A percentile compares a stretch with the other conserved stretches of the same genome.
phyloP scores from a whole-genome alignment of 30 jellyfish, hydroid and myxozoan species.

The Euphysa ruthae region DNA sequence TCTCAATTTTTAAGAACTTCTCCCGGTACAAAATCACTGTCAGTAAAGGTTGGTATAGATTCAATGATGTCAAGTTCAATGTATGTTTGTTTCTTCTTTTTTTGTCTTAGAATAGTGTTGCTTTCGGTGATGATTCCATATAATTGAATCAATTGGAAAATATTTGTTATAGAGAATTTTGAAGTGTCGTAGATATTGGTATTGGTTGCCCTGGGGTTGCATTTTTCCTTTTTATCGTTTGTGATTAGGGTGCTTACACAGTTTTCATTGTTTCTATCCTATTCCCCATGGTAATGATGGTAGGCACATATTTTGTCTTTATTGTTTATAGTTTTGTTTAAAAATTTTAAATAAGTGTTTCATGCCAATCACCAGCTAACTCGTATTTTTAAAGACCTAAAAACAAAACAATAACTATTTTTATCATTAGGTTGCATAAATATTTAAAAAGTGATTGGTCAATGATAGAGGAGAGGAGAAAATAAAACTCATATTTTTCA shows the following conservation, averaged over 20 bases:
- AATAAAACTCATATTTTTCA: too few relatives aligned
- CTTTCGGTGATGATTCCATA: neutral
- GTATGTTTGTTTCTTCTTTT: neutral
- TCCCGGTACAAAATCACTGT: neutral
- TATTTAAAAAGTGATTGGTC: too few relatives aligned
- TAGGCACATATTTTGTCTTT: neutral
- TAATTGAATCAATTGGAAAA: neutral
- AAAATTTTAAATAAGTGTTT: neutral
- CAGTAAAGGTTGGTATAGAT: neutral
- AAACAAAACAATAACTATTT: neutral
- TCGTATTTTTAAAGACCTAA: neutral
- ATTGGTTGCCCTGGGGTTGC: neutral
- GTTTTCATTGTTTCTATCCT: neutral
- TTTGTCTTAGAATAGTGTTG: neutral
- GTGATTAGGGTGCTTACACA: neutral
- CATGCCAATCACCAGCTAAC: neutral
- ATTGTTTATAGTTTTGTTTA: neutral
- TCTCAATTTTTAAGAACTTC: neutral
- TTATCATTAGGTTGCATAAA: too few relatives aligned
- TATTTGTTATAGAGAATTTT: neutral
- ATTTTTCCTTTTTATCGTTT: neutral
- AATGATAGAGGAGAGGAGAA: too few relatives aligned
- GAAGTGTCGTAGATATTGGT: neutral
- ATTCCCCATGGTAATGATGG: neutral
- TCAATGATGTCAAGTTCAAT: neutral